A percentile compares a stretch with the other conserved stretches of the same genome.
Conservation (phyloP, 2,797 vertebrate species). For the Glyptemys insculpta region DNA sequence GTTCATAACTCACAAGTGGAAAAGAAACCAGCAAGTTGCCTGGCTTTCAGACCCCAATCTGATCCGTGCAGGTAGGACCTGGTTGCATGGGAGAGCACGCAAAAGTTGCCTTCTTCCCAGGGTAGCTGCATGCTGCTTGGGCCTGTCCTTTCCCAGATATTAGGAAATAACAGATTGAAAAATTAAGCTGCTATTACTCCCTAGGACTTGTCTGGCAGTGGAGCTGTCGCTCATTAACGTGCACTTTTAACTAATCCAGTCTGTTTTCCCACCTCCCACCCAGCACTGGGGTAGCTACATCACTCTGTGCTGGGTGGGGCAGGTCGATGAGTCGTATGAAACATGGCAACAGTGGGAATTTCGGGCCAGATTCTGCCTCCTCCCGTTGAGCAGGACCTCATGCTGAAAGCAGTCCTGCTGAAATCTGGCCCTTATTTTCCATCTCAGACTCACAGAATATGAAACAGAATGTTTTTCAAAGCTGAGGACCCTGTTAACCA, state of each 20-base stretch:
- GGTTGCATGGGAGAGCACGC: background rate
- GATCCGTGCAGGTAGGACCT: background rate
- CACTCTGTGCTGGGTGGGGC: background rate
- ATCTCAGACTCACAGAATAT: background rate
- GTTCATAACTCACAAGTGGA: background rate
- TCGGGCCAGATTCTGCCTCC: background rate
- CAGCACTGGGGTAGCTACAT: background rate
- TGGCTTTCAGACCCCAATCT: background rate
- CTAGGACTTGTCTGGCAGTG: background rate
- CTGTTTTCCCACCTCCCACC: background rate
- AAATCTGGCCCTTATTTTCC: background rate
- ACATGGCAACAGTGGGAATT: background rate
- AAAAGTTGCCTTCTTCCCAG: background rate
- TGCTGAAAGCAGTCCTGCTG: background rate
- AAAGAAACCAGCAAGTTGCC: background rate
- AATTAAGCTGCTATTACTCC: background rate
- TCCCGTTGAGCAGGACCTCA: background rate
- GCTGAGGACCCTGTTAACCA: constrained; percentile 9
- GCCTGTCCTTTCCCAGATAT: background rate
- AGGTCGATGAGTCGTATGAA: accelerated
- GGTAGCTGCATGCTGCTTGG: background rate
- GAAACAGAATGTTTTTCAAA: background rate
- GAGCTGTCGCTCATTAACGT: background rate
- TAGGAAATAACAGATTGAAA: background rate
- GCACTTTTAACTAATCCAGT: background rate